Evolutionary conservation across 2,797 vertebrate species (phyloP), one percentile per base, ranked within the genome.

Genomic region (Remorina albescens): DNA sequence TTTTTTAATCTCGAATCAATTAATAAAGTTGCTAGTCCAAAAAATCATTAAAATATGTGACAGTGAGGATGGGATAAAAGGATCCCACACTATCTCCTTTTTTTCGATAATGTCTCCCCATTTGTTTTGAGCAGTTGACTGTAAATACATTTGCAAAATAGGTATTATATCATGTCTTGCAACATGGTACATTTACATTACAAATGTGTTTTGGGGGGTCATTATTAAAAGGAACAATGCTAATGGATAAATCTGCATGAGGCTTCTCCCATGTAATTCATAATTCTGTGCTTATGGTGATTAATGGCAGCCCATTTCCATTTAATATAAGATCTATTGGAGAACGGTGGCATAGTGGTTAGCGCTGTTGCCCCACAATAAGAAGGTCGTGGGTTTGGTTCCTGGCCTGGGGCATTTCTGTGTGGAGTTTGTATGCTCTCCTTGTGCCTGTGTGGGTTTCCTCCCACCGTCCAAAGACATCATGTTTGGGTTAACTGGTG

Each of bases 181-280:
- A 36, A 34, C 58, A 64, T 42, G 18, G 32, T 11, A 32, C 67
- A 82, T 79, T 81, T 77, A 62, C 61, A 71, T 77, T 67, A 81
- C 46, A 80, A 81, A 84, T 76, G 49, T 67, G 19, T 64, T 68
- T 58, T 12, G 26, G 18, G 30, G 26, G 51, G 47, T 36, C 62
- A 76, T 80, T 74, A 72, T 73, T 54, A 55, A 30, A 34, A 44
- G 28, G 37, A 41, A 74, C 42, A 49, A 67, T 21, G n/a, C 49
- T 66, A 60, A 73, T 71, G 54, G 70, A 28, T 76, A 42, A 73
- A 71, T 60, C 58, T 57, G 36, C 25, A 6, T n/a, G 16, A 44
- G 32, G 47, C 8, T 32, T 51, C 19, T 59, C 75, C 76, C 41
- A 54, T 37, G 26, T 58, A 11, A 55, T 74, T 76, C 71, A 36